Evolutionary conservation across 2,888 invertebrate species (phyloP).

Genomic region (Synergus itoensis): DNA sequence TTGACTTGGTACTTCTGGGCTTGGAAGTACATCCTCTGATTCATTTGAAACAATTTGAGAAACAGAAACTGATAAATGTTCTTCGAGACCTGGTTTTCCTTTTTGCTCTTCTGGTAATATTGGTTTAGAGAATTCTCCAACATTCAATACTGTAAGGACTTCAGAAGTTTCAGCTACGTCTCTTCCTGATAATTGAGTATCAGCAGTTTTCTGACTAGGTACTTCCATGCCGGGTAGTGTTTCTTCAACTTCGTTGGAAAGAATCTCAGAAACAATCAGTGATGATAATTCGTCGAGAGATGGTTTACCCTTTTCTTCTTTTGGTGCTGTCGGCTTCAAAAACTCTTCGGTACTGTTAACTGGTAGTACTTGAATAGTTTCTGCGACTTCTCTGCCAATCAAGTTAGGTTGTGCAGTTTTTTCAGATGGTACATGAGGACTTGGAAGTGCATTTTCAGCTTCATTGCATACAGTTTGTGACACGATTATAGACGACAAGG

Average conservation of each 20-base stretch:
- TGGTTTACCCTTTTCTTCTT: slow-evolving; percentile 58
- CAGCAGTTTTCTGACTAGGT: slow-evolving; percentile 64
- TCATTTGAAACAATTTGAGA: slow-evolving; percentile 63
- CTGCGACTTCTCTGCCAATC: slow-evolving; percentile 58
- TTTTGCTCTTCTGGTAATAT: slow-evolving; percentile 57
- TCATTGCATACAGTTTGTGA: slow-evolving; percentile 56
- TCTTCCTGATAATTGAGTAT: slow-evolving; percentile 67
- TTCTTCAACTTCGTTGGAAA: slow-evolving; percentile 64
- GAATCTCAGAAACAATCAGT: slow-evolving; percentile 61
- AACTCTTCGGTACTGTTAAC: slow-evolving; percentile 63
- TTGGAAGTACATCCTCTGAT: slow-evolving; percentile 56
- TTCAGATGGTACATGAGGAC: slow-evolving; percentile 55
- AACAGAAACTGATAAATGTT: slow-evolving; percentile 58
- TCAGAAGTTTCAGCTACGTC: slow-evolving; percentile 76
- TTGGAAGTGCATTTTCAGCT: slow-evolving; percentile 51
- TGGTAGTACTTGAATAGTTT: slow-evolving; percentile 61
- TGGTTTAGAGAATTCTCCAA: slow-evolving; percentile 66
- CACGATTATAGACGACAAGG: slow-evolving; percentile 56
- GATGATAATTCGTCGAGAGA: slow-evolving; percentile 61
- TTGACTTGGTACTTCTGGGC: slow-evolving; percentile 51
- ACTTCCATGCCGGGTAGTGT: slow-evolving; percentile 51
- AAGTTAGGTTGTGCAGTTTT: slow-evolving; percentile 57
- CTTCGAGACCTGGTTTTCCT: slow-evolving; percentile 61
- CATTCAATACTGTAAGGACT: slow-evolving; percentile 64
- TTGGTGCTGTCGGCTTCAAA: slow-evolving; percentile 49